These are phyloP conservation scores for Prochilodus magdalenae DNA, from an alignment of 2,113 vertebrate species.

Conservation along the genomic window DNA sequence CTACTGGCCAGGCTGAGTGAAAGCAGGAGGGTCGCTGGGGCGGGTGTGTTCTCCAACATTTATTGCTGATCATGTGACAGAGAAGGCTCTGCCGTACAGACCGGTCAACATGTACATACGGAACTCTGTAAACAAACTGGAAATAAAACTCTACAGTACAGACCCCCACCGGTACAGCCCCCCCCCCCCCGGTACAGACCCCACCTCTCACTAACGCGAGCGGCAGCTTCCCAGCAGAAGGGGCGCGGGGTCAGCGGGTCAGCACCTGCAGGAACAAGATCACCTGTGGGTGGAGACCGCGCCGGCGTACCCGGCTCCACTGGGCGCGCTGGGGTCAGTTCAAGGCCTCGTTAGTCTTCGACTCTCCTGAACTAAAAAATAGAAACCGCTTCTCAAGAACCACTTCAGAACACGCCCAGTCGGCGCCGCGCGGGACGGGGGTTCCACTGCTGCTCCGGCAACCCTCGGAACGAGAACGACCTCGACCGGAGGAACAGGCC, in stretches of 20 bases:
- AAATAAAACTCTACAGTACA: conserved; percentile 80
- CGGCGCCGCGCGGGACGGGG: no score
- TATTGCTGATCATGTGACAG: conserved; percentile 88
- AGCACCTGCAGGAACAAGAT: conserved; percentile 20
- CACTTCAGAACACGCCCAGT: conserved; percentile 53
- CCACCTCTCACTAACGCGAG: conserved; percentile 81
- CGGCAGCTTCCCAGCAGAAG: conserved; percentile 80
- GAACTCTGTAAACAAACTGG: conserved; percentile 91
- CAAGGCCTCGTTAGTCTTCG: conserved; percentile 20
- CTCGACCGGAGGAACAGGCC: background rate
- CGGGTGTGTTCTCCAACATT: conserved; percentile 70
- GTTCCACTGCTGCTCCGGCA: conserved; percentile 51
- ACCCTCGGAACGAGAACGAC: conserved; percentile 14
- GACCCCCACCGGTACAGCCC: conserved; percentile 80
- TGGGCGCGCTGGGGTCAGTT: background rate
- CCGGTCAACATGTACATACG: conserved; percentile 87
- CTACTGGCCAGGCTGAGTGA: background rate
- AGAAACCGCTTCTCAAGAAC: conserved; percentile 11
- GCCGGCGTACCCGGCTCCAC: background rate
- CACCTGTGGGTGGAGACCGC: background rate
- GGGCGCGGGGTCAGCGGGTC: conserved; percentile 76
- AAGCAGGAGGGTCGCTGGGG: background rate
- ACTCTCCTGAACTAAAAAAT: conserved; percentile 18
- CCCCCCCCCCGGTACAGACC: conserved; percentile 79
- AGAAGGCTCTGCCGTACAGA: conserved; percentile 86